Percentiles rank a stretch among this genome's conserved stretches.
Evolutionary conservation across 2,797 vertebrate genomes (phyloP).

Genomic region (Tadarida brasiliensis): DNA sequence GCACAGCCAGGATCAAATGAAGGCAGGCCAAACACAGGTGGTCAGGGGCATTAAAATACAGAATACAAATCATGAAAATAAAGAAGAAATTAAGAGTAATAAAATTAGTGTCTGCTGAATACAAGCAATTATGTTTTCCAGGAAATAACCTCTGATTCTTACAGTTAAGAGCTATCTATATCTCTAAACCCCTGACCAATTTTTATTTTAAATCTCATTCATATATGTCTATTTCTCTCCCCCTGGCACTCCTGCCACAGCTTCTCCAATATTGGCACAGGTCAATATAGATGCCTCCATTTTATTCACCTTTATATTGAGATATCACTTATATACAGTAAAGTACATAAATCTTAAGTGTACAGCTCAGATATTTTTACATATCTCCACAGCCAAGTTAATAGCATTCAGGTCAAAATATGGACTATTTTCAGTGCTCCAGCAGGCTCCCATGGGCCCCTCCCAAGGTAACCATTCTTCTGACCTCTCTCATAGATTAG

Average conservation of each 20-base stretch:
- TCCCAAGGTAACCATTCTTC: conserved; percentile 14
- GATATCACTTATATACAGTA: background rate
- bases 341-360: background rate
- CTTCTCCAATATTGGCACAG: background rate
- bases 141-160: conserved; percentile 54
- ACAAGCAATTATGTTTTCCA: conserved; percentile 48
- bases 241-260: background rate
- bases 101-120: conserved; percentile 54
- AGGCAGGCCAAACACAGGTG: conserved; percentile 72
- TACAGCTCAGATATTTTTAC: background rate
- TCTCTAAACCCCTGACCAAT: background rate
- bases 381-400: background rate
- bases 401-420: conserved; percentile 4
- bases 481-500: background rate
- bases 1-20: conserved; percentile 81
- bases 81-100: conserved; percentile 67
- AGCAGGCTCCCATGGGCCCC: background rate
- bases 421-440: background rate
- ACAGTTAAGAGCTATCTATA: conserved; percentile 25
- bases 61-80: conserved; percentile 59
- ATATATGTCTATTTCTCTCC: background rate
- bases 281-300: background rate
- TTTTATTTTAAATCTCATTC: conserved; percentile 48
- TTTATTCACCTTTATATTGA: conserved; percentile 1
- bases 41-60: conserved; percentile 19